Conservation (phyloP, 2,888 invertebrate genomes). For the Invenusta paracnida region DNA sequence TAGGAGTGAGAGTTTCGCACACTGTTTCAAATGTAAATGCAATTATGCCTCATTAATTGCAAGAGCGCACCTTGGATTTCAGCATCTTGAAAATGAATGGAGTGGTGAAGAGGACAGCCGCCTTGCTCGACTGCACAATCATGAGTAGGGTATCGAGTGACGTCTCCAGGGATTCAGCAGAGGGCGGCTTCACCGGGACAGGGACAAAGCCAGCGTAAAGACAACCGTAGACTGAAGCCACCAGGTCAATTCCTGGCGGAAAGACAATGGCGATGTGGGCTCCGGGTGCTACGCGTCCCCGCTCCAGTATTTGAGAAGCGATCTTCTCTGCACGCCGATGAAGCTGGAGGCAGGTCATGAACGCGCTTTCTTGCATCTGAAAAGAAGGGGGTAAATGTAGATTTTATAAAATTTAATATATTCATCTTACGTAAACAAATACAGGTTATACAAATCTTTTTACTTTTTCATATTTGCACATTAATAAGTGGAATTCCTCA, state of each 20-base stretch:
- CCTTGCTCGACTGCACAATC: conserved; percentile 31
- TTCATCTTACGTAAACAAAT: too few species aligned
- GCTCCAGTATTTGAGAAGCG: conserved; percentile 70
- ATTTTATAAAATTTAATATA: too few species aligned
- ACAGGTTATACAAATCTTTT: too few species aligned
- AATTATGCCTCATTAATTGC: conserved; percentile 92
- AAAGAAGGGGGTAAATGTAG: too few species aligned
- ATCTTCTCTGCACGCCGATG: conserved; percentile 79
- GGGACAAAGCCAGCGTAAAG: conserved; percentile 93
- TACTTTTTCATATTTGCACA: too few species aligned
- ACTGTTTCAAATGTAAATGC: too few species aligned
- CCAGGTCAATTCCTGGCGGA: conserved; percentile 91
- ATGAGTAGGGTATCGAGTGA: conserved; percentile 14
- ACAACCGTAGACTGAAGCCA: conserved; percentile 96
- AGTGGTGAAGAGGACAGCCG: conserved; percentile 61
- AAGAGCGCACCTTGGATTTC: conserved; percentile 83
- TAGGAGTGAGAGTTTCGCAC: too few species aligned
- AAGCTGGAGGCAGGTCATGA: conserved; percentile 81
- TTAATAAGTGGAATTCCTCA: too few species aligned
- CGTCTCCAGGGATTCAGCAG: not conserved
- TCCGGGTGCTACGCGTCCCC: conserved; percentile 87
- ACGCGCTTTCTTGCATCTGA: conserved; percentile 5
- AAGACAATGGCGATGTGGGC: conserved; percentile 94
- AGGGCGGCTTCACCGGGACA: conserved; percentile 73
- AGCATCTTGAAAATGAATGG: conserved; percentile 87